Evolutionary conservation across 2,888 invertebrate genomes (phyloP), one percentile per base, ranked within the genome.

Genomic region (Amphipyra tragopoginis): DNA sequence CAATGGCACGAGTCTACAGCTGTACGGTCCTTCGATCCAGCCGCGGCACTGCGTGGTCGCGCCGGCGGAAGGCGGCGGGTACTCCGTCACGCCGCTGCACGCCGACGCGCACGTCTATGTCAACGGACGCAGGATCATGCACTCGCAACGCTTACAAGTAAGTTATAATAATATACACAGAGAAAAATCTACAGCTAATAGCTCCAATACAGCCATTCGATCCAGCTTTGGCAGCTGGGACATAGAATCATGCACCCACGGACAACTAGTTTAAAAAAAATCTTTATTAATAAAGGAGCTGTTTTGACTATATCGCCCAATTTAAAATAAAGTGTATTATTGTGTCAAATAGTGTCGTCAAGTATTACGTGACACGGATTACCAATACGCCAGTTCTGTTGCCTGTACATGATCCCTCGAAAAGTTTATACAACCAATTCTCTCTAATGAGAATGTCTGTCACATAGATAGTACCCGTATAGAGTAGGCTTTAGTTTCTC

Each of bases 21-120:
- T 98, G 65, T 97, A 97, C 87, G 99, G 98, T 11, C 98, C 98
- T 21, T 98, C 98, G 80, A 98, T 99, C 76, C 98, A 98, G 94
- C 97, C 99, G 10, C 96, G 98, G 56, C 99, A 99, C 92, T 99
- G 99, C 93, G 98, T 99, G 81, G 97, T 99, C 79, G 98, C 99
- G 55, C 96, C 98, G 60, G 97, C 98, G 74, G 98, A 98, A 83
- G 98, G 98, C 67, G 97, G 99, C 65, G 98, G 98, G 52, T 99
- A 98, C 77, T 97, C 98, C 2, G 96, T 99, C 44, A 99, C 99
- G 33, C 99, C 99, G 8, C 97, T 98, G 82, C 98, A 98, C 85
- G 96, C 98, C 29, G 98, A 99, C 90, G 98, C 99, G 10, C 97
- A 98, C 86, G 98, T 98, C 34, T 98, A 98, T 90, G 98, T 99